phyloP scores from a whole-genome alignment of 2,797 vertebrate species.

The Channallabes apus region DNA sequence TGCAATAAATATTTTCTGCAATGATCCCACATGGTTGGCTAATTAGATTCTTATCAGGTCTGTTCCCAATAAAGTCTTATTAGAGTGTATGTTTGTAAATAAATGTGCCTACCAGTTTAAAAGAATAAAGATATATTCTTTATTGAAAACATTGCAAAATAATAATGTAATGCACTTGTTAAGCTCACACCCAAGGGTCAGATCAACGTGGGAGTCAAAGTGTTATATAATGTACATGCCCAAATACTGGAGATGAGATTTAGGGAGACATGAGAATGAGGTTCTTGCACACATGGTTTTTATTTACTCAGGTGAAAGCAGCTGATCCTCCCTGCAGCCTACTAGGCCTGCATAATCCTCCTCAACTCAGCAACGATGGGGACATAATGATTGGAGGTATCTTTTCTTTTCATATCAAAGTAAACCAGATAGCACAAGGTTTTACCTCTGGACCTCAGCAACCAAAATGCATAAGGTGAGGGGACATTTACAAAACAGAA shows the following conservation, averaged over 20 bases:
- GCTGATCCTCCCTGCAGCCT: constrained; percentile 6
- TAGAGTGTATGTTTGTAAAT: too few relatives aligned
- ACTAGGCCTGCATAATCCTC: neutral
- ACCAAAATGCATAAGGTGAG: constrained; percentile 20
- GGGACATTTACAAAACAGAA: too few relatives aligned
- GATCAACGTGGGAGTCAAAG: neutral
- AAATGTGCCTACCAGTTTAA: too few relatives aligned
- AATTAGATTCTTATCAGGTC: too few relatives aligned
- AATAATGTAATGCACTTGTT: neutral
- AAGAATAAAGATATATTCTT: too few relatives aligned
- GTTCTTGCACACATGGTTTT: constrained; percentile 7
- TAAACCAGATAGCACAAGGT: neutral
- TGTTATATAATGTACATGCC: neutral
- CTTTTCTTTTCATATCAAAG: constrained; percentile 12
- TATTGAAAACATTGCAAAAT: too few relatives aligned
- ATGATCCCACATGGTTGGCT: too few relatives aligned
- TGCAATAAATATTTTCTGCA: too few relatives aligned
- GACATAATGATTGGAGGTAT: constrained; percentile 27
- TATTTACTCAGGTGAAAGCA: constrained; percentile 13
- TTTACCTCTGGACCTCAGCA: constrained; percentile 7
- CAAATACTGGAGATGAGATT: neutral
- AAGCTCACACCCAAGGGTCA: neutral
- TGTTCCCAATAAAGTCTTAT: too few relatives aligned
- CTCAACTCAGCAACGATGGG: constrained; percentile 13
- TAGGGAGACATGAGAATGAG: neutral